Base-by-base conservation (phyloP, 2,888 invertebrate species). In the Campoplex capitator region DNA sequence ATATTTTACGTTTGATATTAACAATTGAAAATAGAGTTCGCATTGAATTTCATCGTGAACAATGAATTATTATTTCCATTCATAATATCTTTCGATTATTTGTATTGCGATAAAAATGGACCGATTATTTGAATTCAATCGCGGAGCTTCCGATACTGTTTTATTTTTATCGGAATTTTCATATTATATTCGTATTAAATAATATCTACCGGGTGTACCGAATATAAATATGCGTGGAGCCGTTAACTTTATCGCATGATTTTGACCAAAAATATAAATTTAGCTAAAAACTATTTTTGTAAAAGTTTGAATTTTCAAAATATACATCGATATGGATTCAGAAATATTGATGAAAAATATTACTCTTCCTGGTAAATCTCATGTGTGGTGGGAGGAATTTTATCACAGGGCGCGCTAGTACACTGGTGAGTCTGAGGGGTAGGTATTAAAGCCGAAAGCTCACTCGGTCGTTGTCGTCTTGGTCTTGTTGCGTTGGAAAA, bases 361-460 rank as follows among this genome's bases (percentile, higher is more conserved):
- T 0, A 62, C 11, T 4, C 13, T 11, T 45, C 13, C 54, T 42
- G 77, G 77, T 73, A 75, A 82, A 75, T 23, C 78, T 67, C 58
- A n/a, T 38, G 58, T 28, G 65, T 16, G 67, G 67, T 78, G 68
- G 62, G 54, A 13, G 18, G 70, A 68, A 35, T 82, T 77, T 82
- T 56, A 58, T 58, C 23, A 4, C 54, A 16, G 68, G 11, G 68
- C 48, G 38, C 13, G 45, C 16, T 18, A 4, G 48, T 23, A 35
- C 32, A 48, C 48, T 38, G 28, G 54, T n/a, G 42, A 74, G 38
- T 42, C 51, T 42, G 11, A 65, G 51, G 81, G 81, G 42, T 74
- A 42, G 16, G 67, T 70, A 58, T 83, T 84, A 85, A 85, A 85
- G 74, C 82, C 77, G 76, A 83, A 83, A 87, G 78, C 70, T 38